phyloP scores from a whole-genome alignment of 2,113 vertebrate genomes.

The Megaleporinus macrocephalus region DNA sequence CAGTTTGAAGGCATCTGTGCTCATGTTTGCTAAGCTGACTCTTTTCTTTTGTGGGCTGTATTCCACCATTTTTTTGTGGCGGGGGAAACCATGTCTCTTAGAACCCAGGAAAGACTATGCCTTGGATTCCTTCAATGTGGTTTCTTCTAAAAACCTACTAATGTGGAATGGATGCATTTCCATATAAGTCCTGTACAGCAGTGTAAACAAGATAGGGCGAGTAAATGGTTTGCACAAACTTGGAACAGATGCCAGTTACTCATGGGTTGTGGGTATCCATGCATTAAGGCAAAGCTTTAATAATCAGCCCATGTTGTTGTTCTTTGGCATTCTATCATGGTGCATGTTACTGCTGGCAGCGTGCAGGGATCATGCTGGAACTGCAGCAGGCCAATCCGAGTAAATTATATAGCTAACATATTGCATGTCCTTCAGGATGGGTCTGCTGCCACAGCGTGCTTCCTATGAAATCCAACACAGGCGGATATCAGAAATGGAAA shows the following conservation, averaged over 20 bases:
- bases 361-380: slow-evolving; percentile 33
- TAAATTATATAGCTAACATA: slow-evolving; percentile 36
- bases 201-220: neutral
- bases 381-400: slow-evolving; percentile 1
- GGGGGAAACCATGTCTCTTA: slow-evolving; percentile 27
- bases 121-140: neutral
- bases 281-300: neutral
- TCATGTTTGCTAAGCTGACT: slow-evolving; percentile 54
- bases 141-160: neutral
- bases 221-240: neutral
- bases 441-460: slow-evolving; percentile 5
- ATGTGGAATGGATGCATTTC: slow-evolving; percentile 18
- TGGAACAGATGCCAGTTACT: neutral
- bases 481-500: neutral
- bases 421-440: slow-evolving; percentile 10
- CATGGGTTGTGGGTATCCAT: neutral
- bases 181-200: neutral
- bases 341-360: neutral
- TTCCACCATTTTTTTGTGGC: slow-evolving; percentile 34
- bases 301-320: slow-evolving; percentile 3
- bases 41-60: slow-evolving; percentile 44
- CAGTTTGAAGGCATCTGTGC: slow-evolving; percentile 55
- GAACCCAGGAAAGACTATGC: neutral
- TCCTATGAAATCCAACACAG: neutral
- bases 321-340: slow-evolving; percentile 5